phyloP scores from a whole-genome alignment of 2,888 invertebrate genomes.

The Drosophila tanythrix region DNA sequence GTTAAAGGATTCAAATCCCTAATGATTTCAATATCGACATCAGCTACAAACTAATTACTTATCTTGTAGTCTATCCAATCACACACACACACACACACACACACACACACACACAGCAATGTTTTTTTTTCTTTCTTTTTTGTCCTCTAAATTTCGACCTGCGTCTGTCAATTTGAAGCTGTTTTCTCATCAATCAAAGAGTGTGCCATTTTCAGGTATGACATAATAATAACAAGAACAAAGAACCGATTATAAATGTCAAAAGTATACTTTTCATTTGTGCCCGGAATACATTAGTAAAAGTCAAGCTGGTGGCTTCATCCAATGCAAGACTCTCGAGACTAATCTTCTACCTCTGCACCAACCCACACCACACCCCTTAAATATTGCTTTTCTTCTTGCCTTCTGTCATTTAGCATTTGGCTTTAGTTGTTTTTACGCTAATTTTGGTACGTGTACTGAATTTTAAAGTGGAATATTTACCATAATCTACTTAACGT shows the following conservation, averaged over 20 bases:
- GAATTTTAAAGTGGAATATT: slow-evolving; percentile 12
- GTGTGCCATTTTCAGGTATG: not conserved
- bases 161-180: not conserved
- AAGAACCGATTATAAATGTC: slow-evolving; percentile 13
- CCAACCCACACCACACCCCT: not conserved
- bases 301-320: slow-evolving; percentile 9
- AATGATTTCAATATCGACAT: not conserved
- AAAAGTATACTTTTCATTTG: slow-evolving; percentile 6
- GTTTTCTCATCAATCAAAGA: slow-evolving; percentile 5
- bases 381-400: not conserved
- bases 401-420: slow-evolving; percentile 11
- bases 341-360: not conserved
- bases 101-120: not conserved
- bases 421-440: slow-evolving; percentile 13
- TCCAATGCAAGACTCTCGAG: not conserved
- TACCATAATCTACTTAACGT: slow-evolving; percentile 15
- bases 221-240: slow-evolving; percentile 2
- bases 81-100: not conserved
- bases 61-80: not conserved
- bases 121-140: not conserved
- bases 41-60: not conserved
- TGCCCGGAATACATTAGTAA: slow-evolving; percentile 2
- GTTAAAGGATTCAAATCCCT: not conserved
- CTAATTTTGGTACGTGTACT: slow-evolving; percentile 24
- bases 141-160: not conserved